Evolutionary conservation across 2,797 vertebrate species (phyloP).

Genomic region (Melanotaenia boesemani): DNA sequence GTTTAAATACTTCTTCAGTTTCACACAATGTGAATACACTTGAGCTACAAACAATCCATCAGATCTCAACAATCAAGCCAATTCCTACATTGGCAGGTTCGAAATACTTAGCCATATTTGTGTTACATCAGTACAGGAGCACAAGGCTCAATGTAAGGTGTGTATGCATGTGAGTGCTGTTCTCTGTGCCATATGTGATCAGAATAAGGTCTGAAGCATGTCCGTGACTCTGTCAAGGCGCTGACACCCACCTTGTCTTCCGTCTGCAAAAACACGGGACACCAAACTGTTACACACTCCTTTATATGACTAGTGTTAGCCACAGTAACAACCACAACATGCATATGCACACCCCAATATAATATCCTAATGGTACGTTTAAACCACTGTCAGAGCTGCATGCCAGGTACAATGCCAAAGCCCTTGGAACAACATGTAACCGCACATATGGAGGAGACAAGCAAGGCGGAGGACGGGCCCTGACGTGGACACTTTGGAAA

Average conservation of each 20-base stretch:
- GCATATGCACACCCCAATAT: constrained; percentile 40
- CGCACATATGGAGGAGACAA: constrained; percentile 63
- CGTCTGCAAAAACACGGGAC: constrained; percentile 87
- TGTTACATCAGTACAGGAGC: constrained; percentile 36
- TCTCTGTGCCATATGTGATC: constrained; percentile 57
- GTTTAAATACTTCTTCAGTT: constrained; percentile 38
- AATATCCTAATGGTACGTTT: constrained; percentile 32
- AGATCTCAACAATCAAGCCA: constrained; percentile 40
- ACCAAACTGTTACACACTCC: constrained; percentile 80
- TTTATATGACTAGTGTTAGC: constrained; percentile 38
- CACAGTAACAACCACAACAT: constrained; percentile 54
- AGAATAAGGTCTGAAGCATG: constrained; percentile 76
- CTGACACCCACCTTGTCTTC: constrained; percentile 87
- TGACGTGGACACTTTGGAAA: constrained; percentile 69
- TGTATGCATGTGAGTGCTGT: constrained; percentile 26
- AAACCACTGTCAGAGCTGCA: constrained; percentile 46
- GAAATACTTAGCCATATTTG: constrained; percentile 78
- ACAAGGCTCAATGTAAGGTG: constrained; percentile 26
- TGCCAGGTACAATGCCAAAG: constrained; percentile 53
- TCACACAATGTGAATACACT: constrained; percentile 44
- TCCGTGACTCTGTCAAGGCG: constrained; percentile 81
- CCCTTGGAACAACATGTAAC: constrained; percentile 64
- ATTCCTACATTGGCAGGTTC: constrained; percentile 49
- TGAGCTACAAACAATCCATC: constrained; percentile 32
- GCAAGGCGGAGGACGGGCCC: constrained; percentile 60